Evolutionary conservation across 64 coral and sea anemone species (phyloP), one percentile per base, ranked within the genome.

Genomic region (Dendronephthya gigantea): DNA sequence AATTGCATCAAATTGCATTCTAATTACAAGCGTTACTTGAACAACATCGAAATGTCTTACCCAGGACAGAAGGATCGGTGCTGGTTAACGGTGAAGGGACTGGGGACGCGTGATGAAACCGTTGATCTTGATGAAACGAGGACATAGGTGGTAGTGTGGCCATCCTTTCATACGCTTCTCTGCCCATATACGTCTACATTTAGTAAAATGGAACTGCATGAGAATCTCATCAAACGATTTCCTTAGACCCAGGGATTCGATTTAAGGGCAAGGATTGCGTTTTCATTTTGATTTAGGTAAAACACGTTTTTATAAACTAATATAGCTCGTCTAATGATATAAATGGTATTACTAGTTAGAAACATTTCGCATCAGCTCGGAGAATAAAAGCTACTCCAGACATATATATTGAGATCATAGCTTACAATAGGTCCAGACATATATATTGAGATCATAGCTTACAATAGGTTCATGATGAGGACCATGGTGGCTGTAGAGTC

Each of bases 71-170:
- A 1, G 69, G 69, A 37, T 75, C 69, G 35, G 7, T 75, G 17
- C 69, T 75, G 7, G 69, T 75, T 75, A 75, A 29, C 69, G 69
- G 30, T 9, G 69, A 37, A 75, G 69, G 34, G 23, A 75, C 30
- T 75, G 69, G 69, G 23, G 69, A 75, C 9, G 69, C 69, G 69
- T 75, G 69, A 75, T 75, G 69, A 75, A 75, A 75, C n/a, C 69
- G 69, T 30, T 75, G 69, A 75, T 75, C 69, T 75, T 75, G 69
- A 37, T 75, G 69, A 75, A 75, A 75, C 30, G 69, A 75, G 12
- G 69, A 75, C 69, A 75, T 75, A 1, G 69, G 69, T 34, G 69
- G 69, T 29, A 75, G 17, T 31, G 69, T 34, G 23, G 69, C 28
- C 69, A 75, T 75, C 25, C 69, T 31, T 37, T 75, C 69, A 27